Base-by-base conservation (phyloP, 92 coral and sea anemone species). In the Zoanthus gigantus region DNA sequence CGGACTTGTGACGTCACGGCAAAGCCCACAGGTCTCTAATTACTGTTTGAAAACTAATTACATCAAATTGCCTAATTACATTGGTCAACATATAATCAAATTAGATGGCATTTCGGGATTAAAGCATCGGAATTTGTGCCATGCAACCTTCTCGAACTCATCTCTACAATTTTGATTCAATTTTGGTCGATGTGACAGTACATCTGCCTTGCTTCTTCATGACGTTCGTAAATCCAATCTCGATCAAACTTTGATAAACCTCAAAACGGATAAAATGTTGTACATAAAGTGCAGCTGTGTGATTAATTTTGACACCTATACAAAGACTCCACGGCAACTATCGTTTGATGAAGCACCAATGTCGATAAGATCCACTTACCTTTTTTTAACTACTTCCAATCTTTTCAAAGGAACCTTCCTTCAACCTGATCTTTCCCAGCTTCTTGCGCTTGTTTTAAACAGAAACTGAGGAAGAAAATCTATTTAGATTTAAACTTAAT, bases 31-130 rank as follows among this genome's bases (percentile, higher is more conserved):
- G 85, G 85, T 53, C 91, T 80, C 93, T 87, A 74, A 90, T 90
- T 90, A 81, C 89, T 74, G 57, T 65, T 91, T 90, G 72, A 74
- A 85, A 85, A 84, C 69, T 86, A 78, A 87, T 71, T 87, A 71
- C 88, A 78, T 69, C 87, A 91, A 90, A 83, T 93, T 90, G 91
- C 88, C 85, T 93, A 82, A 93, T 86, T 91, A 50, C 89, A 74
- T 87, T 84, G 93, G 92, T 90, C 91, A 87, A 85, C 83, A 86
- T 82, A 88, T 92, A 94, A 94, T 94, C 90, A 53, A 92, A 90
- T 92, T 94, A 92, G 94, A 90, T 90, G 89, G 88, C 71, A 84
- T 84, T 83, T 67, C 89, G 73, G 91, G 77, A 83, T 84, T 71
- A 77, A 77, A 52, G 8, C 79, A 23, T 53, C 54, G 79, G 83